These are phyloP conservation scores for Numida meleagris DNA, from an alignment of 2,113 vertebrate species.

Conservation along the genomic window DNA sequence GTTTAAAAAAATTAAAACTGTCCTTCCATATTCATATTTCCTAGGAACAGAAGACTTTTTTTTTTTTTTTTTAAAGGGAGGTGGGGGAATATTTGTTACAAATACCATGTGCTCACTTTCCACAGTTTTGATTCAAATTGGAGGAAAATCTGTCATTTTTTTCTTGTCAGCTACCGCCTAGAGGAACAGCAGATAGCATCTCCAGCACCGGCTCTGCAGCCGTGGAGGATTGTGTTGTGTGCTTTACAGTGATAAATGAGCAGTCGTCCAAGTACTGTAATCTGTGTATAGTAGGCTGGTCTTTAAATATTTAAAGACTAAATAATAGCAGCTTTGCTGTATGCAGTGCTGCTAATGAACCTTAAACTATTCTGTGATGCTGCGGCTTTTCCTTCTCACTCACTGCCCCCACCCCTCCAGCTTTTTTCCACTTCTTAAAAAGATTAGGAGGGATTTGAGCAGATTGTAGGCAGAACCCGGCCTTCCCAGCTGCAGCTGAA, in stretches of 20 bases:
- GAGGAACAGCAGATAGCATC: background rate
- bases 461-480: background rate
- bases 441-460: background rate
- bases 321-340: constrained; percentile 27
- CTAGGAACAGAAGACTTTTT: background rate
- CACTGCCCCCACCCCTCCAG: background rate
- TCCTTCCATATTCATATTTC: background rate
- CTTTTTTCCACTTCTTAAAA: background rate
- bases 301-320: constrained; percentile 47
- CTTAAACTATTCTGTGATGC: background rate
- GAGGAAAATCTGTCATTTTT: background rate
- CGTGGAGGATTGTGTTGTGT: background rate
- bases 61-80: no score
- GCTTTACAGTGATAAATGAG: constrained; percentile 25
- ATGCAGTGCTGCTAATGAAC: background rate
- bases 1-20: background rate
- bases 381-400: background rate
- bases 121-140: background rate
- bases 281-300: background rate
- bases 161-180: background rate
- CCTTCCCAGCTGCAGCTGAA: background rate
- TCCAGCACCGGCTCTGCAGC: background rate
- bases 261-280: background rate
- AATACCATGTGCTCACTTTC: background rate
- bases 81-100: background rate